Conservation (phyloP, 1,140 invertebrate genomes). For the Listronotus bonariensis region DNA sequence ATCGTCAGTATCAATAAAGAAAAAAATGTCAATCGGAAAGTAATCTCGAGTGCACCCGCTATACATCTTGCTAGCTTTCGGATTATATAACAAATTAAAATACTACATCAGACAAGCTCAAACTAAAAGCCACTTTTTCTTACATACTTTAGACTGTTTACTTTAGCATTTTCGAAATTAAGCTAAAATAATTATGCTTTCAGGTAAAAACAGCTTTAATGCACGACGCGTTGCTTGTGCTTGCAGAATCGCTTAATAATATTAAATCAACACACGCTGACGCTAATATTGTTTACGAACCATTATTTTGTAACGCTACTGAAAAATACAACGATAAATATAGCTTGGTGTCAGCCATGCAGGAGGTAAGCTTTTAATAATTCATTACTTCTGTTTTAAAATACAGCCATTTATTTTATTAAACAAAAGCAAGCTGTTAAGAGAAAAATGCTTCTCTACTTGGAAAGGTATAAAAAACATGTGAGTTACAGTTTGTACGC, state of each 20-base stretch:
- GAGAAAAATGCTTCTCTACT: no score
- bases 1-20: no score
- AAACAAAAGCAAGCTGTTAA: neutral
- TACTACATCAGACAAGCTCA: no score
- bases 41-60: no score
- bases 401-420: constrained; percentile 6
- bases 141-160: no score
- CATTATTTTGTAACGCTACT: constrained; percentile 62
- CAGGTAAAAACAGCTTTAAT: constrained; percentile 74
- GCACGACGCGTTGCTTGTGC: constrained; percentile 75
- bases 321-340: constrained; percentile 56
- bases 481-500: no score
- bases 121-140: no score
- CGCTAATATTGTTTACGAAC: constrained; percentile 48
- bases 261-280: constrained; percentile 46
- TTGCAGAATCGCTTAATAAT: constrained; percentile 66
- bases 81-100: no score
- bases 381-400: constrained; percentile 31
- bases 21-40: no score
- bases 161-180: no score
- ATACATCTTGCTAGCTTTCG: no score
- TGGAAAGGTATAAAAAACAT: no score
- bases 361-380: constrained; percentile 34
- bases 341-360: constrained; percentile 27
- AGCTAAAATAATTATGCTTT: constrained; percentile 18